Conservation (phyloP, 35 echinoderm and acorn worm genomes). For the Apostichopus californicus region DNA sequence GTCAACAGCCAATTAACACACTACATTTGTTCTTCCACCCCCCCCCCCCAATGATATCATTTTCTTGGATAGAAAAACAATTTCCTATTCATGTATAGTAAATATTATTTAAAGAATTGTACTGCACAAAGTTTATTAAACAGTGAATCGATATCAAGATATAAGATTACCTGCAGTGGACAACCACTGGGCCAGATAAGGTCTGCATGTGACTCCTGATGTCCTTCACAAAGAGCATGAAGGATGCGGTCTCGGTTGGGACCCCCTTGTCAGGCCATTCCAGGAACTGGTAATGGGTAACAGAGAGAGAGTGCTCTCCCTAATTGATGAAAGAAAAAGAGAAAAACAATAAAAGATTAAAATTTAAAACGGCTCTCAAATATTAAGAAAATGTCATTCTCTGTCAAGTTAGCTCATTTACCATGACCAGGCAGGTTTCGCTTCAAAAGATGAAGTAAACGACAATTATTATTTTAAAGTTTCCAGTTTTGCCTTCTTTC, state of each 20-base stretch:
- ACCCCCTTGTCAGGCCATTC: slow-evolving; percentile 83
- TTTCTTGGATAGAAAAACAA: too few species aligned
- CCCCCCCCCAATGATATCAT: too few species aligned
- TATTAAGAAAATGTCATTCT: too few species aligned
- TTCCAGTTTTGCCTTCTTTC: too few species aligned
- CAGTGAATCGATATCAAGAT: neutral
- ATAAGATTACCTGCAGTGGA: slow-evolving; percentile 77
- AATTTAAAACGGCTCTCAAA: neutral
- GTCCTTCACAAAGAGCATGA: slow-evolving; percentile 64
- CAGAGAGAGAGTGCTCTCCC: slow-evolving; percentile 57
- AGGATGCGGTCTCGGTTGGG: slow-evolving; percentile 44
- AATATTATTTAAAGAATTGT: too few species aligned
- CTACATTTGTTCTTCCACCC: too few species aligned
- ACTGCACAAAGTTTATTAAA: neutral
- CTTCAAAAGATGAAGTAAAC: too few species aligned
- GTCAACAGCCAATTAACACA: too few species aligned
- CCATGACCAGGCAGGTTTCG: too few species aligned
- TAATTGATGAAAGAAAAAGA: slow-evolving; percentile 35
- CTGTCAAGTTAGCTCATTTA: too few species aligned
- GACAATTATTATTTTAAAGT: too few species aligned
- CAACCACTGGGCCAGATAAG: slow-evolving; percentile 68
- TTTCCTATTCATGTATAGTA: neutral
- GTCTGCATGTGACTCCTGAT: slow-evolving; percentile 42
- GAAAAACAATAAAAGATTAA: too few species aligned
- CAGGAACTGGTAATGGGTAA: slow-evolving; percentile 75